Evolutionary conservation across 1,140 invertebrate genomes (phyloP), one percentile per base, ranked within the genome.

Genomic region (Belonocnema kinseyi): DNA sequence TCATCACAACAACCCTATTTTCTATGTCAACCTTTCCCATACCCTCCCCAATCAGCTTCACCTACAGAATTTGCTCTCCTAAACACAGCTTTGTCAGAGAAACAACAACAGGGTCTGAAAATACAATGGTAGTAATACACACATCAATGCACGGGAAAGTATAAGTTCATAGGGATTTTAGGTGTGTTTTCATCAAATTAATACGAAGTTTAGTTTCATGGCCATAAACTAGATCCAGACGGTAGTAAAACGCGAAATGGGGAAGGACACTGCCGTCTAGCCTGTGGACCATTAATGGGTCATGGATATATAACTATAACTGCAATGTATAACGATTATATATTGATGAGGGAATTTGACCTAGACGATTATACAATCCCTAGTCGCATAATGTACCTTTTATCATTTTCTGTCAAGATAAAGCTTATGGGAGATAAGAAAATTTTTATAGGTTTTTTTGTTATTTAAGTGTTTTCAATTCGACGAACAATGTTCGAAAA

Each of bases 111-210:
- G n/a, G 4, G 53, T 4, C 16, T 7, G 13, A 61, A 13, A 26
- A 16, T 46, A 61, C 58, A 40, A 14, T 16, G 14, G 3, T 21
- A 2, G 56, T 61, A 66, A 40, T n/a, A 14, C 6, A 46, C 61
- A 33, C 13, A 13, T 3, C 21, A 19, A 16, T 56, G 19, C 19
- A 66, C 61, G 40, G 7, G 10, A 46, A 76, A 21, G 17, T 21
- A 10, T n/a, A 50, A 51, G 50, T 50, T 54, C n/a, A n/a, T 40
- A 33, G 26, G 77, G 77, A 82, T 86, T 88, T 88, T 85, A 85
- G 83, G 80, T 85, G 84, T 83, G 84, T 88, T 88, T 88, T 86
- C 84, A 86, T 88, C 80, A 86, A 88, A 88, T 88, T 88, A 88
- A 88, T 88, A 88, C 83, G 85, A 84, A 88, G 85, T 88, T 87